Percentiles rank a stretch among this genome's conserved stretches.
Evolutionary conservation across 2,888 invertebrate genomes (phyloP).

Genomic region (Lordiphosa andalusiaca): DNA sequence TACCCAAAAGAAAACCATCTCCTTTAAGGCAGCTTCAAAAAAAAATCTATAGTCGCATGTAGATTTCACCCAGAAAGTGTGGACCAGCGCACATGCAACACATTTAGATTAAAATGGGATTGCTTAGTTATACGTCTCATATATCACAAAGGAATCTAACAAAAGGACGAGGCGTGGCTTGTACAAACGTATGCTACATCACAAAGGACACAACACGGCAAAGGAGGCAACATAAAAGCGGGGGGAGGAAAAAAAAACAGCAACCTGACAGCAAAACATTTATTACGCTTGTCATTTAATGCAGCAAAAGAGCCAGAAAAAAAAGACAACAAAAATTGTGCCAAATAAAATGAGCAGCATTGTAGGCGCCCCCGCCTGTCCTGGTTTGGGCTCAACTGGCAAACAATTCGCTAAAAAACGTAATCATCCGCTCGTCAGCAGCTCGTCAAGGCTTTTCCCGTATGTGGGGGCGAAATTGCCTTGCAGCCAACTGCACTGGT

Average conservation of each 20-base stretch:
- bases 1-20: too few relatives aligned
- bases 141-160: conserved; percentile 52
- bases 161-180: conserved; percentile 43
- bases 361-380: conserved; percentile 5
- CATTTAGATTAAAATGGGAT: conserved; percentile 29
- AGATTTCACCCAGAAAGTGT: background rate
- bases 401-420: conserved; percentile 34
- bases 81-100: conserved; percentile 21
- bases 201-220: conserved; percentile 54
- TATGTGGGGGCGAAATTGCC: conserved; percentile 39
- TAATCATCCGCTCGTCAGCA: conserved; percentile 68
- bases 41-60: too few relatives aligned
- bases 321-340: conserved; percentile 30
- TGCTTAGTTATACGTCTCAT: conserved; percentile 17
- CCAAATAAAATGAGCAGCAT: conserved; percentile 43
- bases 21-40: too few relatives aligned
- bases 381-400: conserved; percentile 6
- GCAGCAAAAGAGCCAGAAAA: conserved; percentile 35
- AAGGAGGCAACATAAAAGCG: conserved; percentile 54
- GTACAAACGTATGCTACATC: conserved; percentile 23
- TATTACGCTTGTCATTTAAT: conserved; percentile 75
- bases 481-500: conserved; percentile 34
- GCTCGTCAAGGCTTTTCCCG: conserved; percentile 51
- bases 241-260: conserved; percentile 30
- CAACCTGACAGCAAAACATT: conserved; percentile 71